Percentiles rank a stretch among this genome's conserved stretches.
Conservation (phyloP, 1,140 invertebrate species). For the Aphidius gifuensis region DNA sequence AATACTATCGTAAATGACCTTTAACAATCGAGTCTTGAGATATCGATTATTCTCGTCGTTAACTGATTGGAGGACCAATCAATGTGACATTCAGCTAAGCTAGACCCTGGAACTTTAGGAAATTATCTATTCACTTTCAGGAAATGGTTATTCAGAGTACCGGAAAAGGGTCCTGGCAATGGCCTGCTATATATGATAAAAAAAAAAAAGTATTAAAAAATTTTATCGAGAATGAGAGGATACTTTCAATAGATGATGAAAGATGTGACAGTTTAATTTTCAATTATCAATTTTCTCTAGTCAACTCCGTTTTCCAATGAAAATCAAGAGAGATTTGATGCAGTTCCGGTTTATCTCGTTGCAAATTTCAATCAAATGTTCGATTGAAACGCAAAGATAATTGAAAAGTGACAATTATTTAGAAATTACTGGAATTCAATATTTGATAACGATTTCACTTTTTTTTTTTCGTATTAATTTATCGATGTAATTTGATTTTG, state of each 20-base stretch:
- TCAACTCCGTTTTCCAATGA: not conserved
- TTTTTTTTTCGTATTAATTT: too few relatives aligned
- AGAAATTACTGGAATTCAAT: too few relatives aligned
- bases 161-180: constrained; percentile 41
- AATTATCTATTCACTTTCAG: constrained; percentile 54
- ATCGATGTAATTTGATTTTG: too few relatives aligned
- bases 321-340: constrained; percentile 2
- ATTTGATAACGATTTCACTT: too few relatives aligned
- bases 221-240: constrained; percentile 18
- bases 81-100: constrained; percentile 51
- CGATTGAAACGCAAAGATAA: too few relatives aligned
- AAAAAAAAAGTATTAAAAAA: constrained; percentile 18
- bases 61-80: constrained; percentile 56
- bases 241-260: constrained; percentile 26
- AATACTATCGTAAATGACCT: constrained; percentile 21
- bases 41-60: constrained; percentile 40
- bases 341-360: constrained; percentile 5
- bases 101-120: constrained; percentile 52
- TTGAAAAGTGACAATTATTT: too few relatives aligned
- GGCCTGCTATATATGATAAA: constrained; percentile 8
- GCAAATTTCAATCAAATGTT: constrained; percentile 8
- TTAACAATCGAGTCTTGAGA: constrained; percentile 18
- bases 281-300: constrained; percentile 38
- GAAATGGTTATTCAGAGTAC: constrained; percentile 50
- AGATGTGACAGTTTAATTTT: constrained; percentile 53